These are phyloP conservation scores for Gryon sp. DNA, from an alignment of 1,140 invertebrate species.

Conservation along the genomic window DNA sequence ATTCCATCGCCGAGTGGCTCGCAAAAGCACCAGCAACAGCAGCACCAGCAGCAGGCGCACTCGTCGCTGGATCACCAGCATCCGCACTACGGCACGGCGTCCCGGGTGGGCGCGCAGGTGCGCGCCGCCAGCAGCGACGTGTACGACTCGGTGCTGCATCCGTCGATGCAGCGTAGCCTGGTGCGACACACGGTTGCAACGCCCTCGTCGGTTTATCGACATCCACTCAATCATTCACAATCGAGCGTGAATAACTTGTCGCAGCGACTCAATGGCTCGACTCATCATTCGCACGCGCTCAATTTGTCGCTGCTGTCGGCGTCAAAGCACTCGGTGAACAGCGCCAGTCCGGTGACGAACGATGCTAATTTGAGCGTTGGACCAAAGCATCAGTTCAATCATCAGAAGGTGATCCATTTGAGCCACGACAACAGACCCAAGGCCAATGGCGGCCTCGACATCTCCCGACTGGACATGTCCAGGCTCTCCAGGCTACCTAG, in stretches of 20 bases:
- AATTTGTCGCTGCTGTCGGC: conserved; percentile 85
- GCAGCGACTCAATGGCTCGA: conserved; percentile 75
- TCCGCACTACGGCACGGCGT: conserved; percentile 58
- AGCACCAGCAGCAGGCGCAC: too few species aligned
- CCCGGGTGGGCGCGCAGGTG: conserved; percentile 17
- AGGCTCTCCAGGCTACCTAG: conserved; percentile 75
- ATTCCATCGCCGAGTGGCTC: conserved; percentile 48
- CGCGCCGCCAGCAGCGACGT: conserved; percentile 69
- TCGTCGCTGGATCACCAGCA: conserved; percentile 41
- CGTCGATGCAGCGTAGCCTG: conserved; percentile 53
- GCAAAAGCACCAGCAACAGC: conserved; percentile 65
- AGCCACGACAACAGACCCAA: conserved; percentile 66
- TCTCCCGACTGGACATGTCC: conserved; percentile 80
- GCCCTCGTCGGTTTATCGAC: conserved; percentile 68
- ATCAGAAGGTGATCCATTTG: conserved; percentile 50
- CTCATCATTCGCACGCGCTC: conserved; percentile 81
- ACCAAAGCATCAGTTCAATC: conserved; percentile 54
- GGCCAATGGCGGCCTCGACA: conserved; percentile 80
- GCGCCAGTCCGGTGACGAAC: conserved; percentile 74
- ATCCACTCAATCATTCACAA: conserved; percentile 76
- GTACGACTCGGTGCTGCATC: conserved; percentile 72
- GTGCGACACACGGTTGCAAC: conserved; percentile 65
- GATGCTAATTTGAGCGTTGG: conserved; percentile 51
- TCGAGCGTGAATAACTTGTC: conserved; percentile 77
- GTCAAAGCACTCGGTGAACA: conserved; percentile 87